Percentiles rank a stretch among this genome's conserved stretches.
Conservation (phyloP, 2,888 invertebrate genomes). For the Azorinus chamasolen region DNA sequence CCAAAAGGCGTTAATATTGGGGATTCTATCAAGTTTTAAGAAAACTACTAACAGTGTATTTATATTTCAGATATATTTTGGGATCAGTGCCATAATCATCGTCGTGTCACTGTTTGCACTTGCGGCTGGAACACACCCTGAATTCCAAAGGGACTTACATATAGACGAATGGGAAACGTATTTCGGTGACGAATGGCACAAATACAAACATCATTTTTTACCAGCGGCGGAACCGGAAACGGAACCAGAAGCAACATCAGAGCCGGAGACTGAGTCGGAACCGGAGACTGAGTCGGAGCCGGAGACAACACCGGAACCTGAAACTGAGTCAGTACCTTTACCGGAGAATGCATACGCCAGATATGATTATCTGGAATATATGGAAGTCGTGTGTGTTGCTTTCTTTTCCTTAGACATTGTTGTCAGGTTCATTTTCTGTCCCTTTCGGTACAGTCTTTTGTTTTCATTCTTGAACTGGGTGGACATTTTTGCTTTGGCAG, state of each 20-base stretch:
- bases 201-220: slow-evolving; percentile 54
- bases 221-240: slow-evolving; percentile 23
- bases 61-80: slow-evolving; percentile 75
- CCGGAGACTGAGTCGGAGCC: slow-evolving; percentile 11
- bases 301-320: slow-evolving; percentile 21
- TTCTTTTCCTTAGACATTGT: slow-evolving; percentile 77
- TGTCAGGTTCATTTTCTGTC: slow-evolving; percentile 68
- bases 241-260: slow-evolving; percentile 20
- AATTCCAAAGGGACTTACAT: slow-evolving; percentile 61
- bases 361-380: slow-evolving; percentile 53
- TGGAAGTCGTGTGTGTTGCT: slow-evolving; percentile 62
- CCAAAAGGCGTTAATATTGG: too few relatives aligned
- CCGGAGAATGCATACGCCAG: slow-evolving; percentile 55
- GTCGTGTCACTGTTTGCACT: slow-evolving; percentile 73
- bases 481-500: slow-evolving; percentile 70
- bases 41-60: too few relatives aligned
- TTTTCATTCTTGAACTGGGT: slow-evolving; percentile 70
- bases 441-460: slow-evolving; percentile 63
- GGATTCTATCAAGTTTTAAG: too few relatives aligned
- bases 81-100: slow-evolving; percentile 67
- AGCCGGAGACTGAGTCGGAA: slow-evolving; percentile 25
- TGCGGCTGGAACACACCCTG: slow-evolving; percentile 71
- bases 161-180: slow-evolving; percentile 66
- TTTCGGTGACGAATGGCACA: slow-evolving; percentile 58
- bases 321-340: slow-evolving; percentile 44